Percentiles rank a stretch among this genome's conserved stretches.
These are phyloP conservation scores for Ephestia elutella DNA, from an alignment of 1,140 invertebrate species.

Conservation along the genomic window DNA sequence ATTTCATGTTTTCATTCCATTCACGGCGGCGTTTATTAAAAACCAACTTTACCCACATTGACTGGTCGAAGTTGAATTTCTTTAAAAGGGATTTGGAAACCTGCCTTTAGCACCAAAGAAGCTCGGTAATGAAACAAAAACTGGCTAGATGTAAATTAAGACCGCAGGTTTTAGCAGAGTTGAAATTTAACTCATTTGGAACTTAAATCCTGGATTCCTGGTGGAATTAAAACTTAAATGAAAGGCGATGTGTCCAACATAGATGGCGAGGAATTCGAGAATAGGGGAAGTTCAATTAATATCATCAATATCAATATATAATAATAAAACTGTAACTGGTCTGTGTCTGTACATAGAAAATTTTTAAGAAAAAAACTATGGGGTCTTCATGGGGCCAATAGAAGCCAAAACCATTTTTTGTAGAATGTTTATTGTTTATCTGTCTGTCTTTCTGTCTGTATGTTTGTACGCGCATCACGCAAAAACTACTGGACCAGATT, in stretches of 20 bases:
- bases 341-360: no score
- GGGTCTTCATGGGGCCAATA: no score
- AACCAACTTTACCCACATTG: neutral
- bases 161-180: conserved; percentile 22
- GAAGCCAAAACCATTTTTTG: no score
- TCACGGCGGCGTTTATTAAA: neutral
- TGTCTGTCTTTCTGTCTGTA: no score
- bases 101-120: neutral
- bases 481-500: no score
- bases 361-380: no score
- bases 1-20: conserved; percentile 1
- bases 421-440: no score
- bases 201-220: conserved; percentile 34
- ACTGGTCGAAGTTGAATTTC: neutral
- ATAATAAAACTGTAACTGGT: no score
- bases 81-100: neutral
- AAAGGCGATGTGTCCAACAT: conserved; percentile 32
- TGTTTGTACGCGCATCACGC: no score
- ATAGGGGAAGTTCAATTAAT: neutral
- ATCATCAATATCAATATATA: no score
- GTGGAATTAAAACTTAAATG: conserved; percentile 43
- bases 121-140: conserved; percentile 12
- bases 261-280: neutral
- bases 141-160: conserved; percentile 28
- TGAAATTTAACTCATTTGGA: conserved; percentile 39